Evolutionary conservation across 2,888 invertebrate species (phyloP).

Genomic region (Prenolepis imparis): DNA sequence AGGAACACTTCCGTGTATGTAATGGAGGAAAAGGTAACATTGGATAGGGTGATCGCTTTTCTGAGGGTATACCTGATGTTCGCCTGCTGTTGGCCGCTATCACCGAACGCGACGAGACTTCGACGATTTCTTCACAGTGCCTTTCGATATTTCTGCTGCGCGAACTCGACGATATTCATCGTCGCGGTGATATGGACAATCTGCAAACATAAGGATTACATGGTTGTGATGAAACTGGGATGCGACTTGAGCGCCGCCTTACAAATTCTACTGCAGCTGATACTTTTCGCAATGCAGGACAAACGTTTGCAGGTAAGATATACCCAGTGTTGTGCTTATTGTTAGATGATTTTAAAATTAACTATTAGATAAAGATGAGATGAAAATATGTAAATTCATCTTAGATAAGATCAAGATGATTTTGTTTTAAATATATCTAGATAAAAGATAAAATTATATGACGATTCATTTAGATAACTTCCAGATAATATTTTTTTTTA

Average conservation of each 20-base stretch:
- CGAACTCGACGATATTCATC: background rate
- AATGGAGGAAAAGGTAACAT: conserved; percentile 22
- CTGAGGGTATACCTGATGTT: conserved; percentile 15
- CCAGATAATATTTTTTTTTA: too few species aligned
- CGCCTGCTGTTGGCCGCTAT: conserved; percentile 44
- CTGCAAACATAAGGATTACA: background rate
- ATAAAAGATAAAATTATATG: too few species aligned
- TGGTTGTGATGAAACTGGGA: conserved; percentile 15
- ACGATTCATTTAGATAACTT: too few species aligned
- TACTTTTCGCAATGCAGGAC: conserved; percentile 11
- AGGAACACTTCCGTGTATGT: background rate
- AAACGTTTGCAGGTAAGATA: conserved; percentile 30
- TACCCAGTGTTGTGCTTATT: too few species aligned
- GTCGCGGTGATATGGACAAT: background rate
- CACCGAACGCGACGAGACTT: background rate
- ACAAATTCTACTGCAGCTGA: conserved; percentile 23
- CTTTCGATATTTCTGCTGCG: conserved; percentile 6
- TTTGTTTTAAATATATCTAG: too few species aligned
- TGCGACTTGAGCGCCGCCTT: conserved; percentile 21
- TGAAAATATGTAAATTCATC: background rate
- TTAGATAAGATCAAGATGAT: too few species aligned
- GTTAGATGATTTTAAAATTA: too few species aligned
- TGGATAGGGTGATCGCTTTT: conserved; percentile 18
- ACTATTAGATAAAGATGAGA: too few species aligned
- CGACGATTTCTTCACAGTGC: background rate